Percentiles rank a stretch among this genome's conserved stretches.
Evolutionary conservation across 2,113 vertebrate species (phyloP).

Genomic region (Cyanoderma ruficeps): DNA sequence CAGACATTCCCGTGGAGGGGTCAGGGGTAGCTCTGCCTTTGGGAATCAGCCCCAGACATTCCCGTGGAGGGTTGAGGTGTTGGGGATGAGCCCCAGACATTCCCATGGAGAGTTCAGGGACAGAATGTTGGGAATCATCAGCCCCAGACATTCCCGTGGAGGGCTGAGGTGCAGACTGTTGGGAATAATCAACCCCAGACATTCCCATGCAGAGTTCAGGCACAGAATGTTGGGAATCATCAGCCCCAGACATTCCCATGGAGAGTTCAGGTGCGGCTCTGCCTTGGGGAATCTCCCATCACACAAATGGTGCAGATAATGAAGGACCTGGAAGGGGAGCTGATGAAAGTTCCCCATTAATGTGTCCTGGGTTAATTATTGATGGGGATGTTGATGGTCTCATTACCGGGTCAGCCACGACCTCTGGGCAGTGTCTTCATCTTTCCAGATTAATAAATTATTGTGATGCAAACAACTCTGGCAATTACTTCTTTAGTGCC

Average conservation of each 20-base stretch:
- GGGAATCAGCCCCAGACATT: not conserved
- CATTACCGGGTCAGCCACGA: conserved; percentile 43
- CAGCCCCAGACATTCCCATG: accelerated
- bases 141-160: not conserved
- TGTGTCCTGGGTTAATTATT: conserved; percentile 50
- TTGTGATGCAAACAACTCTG: conserved; percentile 26
- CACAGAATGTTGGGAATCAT: not conserved
- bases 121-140: not conserved
- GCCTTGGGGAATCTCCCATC: not conserved
- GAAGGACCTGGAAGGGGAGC: not conserved
- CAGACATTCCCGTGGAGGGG: not conserved
- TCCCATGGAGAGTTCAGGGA: not conserved
- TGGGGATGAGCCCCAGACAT: not conserved
- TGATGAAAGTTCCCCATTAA: not conserved
- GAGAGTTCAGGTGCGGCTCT: not conserved
- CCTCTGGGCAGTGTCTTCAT: conserved; percentile 28
- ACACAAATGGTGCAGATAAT: not conserved
- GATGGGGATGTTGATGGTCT: conserved; percentile 27
- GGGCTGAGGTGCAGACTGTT: no score
- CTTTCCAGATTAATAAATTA: conserved; percentile 49
- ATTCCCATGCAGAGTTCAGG: not conserved
- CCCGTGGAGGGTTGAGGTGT: not conserved
- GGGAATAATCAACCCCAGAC: not conserved
- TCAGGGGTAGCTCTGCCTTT: no score
- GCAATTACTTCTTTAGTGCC: not conserved